Percentiles rank a stretch among this genome's conserved stretches.
These are phyloP conservation scores for Neolamprologus caudopunctatus DNA, from an alignment of 2,113 vertebrate genomes.

Conservation along the genomic window DNA sequence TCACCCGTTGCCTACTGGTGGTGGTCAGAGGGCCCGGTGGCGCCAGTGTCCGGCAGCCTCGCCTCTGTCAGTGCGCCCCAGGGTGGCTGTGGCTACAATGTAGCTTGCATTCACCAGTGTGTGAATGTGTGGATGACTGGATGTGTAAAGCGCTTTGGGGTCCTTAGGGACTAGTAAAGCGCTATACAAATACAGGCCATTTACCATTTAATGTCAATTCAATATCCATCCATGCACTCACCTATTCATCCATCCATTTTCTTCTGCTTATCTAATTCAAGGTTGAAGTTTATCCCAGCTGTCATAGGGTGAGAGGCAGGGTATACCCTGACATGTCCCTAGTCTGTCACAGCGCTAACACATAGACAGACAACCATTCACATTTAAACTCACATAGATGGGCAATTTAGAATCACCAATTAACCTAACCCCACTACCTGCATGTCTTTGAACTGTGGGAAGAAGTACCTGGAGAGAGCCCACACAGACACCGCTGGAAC, in stretches of 20 bases:
- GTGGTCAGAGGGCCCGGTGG: accelerated
- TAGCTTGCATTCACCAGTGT: background rate
- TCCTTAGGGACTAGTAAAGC: background rate
- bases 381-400: background rate
- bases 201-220: background rate
- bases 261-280: background rate
- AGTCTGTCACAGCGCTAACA: background rate
- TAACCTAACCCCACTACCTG: background rate
- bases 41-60: background rate
- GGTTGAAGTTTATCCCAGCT: background rate
- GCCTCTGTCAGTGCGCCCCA: background rate
- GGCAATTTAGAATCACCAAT: background rate
- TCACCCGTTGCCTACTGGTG: background rate
- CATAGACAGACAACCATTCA: background rate
- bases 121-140: background rate
- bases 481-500: background rate
- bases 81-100: accelerated
- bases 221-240: background rate
- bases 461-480: background rate
- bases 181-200: background rate
- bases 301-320: background rate
- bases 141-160: accelerated
- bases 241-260: background rate
- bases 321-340: background rate
- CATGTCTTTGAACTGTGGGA: background rate